These are phyloP conservation scores for Rhaphigaster nebulosa DNA, from an alignment of 2,888 invertebrate genomes.

Conservation along the genomic window DNA sequence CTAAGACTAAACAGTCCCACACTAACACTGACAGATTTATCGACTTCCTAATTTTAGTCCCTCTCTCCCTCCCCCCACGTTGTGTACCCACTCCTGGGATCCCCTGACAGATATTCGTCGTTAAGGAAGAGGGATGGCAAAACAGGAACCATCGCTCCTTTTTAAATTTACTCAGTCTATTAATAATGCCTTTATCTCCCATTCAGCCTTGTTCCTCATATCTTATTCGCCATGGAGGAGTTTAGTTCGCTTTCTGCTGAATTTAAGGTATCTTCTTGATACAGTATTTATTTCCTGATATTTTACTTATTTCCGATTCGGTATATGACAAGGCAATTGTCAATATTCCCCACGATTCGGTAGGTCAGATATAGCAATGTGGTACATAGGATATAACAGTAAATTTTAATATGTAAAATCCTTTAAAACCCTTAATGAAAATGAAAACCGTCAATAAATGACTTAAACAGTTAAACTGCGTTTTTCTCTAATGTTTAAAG, in stretches of 20 bases:
- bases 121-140: slow-evolving; percentile 40
- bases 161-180: slow-evolving; percentile 19
- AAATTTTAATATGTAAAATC: no score
- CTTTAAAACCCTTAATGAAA: neutral
- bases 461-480: no score
- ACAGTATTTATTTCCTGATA: neutral
- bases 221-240: neutral
- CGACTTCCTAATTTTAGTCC: slow-evolving; percentile 38
- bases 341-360: neutral
- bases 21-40: slow-evolving; percentile 44
- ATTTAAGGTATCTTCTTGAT: neutral
- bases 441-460: no score
- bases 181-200: slow-evolving; percentile 2
- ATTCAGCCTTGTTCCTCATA: neutral
- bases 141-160: neutral
- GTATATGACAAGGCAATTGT: neutral
- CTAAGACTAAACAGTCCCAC: slow-evolving; percentile 47
- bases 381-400: no score
- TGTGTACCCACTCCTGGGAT: neutral
- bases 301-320: neutral
- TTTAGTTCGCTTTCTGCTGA: neutral
- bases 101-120: slow-evolving; percentile 43
- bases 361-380: no score
- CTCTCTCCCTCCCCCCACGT: neutral
- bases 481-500: no score